phyloP scores from a whole-genome alignment of 2,888 invertebrate genomes.

The Catocala sponsa region DNA sequence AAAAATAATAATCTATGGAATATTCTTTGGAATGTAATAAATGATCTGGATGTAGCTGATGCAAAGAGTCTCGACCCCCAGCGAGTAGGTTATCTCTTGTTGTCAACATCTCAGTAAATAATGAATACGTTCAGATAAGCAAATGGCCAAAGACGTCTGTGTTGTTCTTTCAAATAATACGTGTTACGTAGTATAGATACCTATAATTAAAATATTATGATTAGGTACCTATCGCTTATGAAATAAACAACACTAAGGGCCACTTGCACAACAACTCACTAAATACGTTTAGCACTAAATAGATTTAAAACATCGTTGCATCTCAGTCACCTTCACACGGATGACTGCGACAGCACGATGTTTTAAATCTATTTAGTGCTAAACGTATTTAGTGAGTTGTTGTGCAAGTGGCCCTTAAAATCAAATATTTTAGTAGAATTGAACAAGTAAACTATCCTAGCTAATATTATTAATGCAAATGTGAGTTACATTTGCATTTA shows the following conservation, averaged over 20 bases:
- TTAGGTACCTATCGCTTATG: background rate
- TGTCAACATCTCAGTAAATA: constrained; percentile 58
- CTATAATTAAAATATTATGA: constrained; percentile 1
- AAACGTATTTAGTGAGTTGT: too few species aligned
- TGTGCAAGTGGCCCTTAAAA: too few species aligned
- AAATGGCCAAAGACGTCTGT: constrained; percentile 21
- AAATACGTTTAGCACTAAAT: too few species aligned
- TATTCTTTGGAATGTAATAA: constrained; percentile 30
- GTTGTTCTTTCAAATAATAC: constrained; percentile 31
- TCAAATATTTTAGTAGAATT: too few species aligned
- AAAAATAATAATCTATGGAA: constrained; percentile 25
- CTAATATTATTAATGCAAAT: too few species aligned
- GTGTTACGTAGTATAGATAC: constrained; percentile 5
- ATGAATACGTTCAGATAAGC: constrained; percentile 57
- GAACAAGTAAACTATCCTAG: too few species aligned
- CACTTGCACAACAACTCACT: too few species aligned
- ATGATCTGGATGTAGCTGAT: constrained; percentile 64
- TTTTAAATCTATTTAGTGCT: too few species aligned
- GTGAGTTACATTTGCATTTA: too few species aligned
- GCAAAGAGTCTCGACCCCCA: constrained; percentile 73
- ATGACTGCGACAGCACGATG: too few species aligned
- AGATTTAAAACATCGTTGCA: too few species aligned
- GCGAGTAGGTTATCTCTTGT: constrained; percentile 73
- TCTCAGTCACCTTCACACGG: too few species aligned
- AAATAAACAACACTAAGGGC: background rate